Base-by-base conservation (phyloP, 2,797 vertebrate species). In the Rousettus madagascariensis region DNA sequence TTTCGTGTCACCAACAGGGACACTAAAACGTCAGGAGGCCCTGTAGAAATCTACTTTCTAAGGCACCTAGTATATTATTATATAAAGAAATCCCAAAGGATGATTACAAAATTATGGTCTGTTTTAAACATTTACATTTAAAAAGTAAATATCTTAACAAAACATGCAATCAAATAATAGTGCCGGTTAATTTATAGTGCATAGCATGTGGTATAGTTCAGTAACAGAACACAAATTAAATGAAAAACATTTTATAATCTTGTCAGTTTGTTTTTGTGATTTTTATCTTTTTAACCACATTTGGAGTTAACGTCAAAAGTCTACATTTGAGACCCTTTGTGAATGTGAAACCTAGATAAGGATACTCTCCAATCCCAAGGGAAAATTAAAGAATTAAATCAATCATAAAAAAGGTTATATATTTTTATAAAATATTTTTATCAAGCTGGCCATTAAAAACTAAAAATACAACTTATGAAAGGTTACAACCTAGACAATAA, bases 61-160 rank as follows among this genome's bases (percentile, higher is more conserved):
- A 86, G 51, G 30, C 16, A 49, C 2, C 9, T 33, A 33, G 26
- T 36, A 15, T 1, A 17, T 46, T 74, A 74, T 72, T 71, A 71
- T 26, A 38, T 4, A 65, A 26, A 92, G 20, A 66, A 92, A 71
- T 19, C 5, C 6, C 68, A 66, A 78, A 74, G 53, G 16, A 78
- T 6, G 49, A 4, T 20, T 75, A 33, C 5, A 91, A 94, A 84
- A 65, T 53, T 38, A 51, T 43, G 15, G 16, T 28, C 13, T 89
- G 4, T 36, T 88, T 92, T 28, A 79, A 88, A 79, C 8, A 46
- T 28, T 92, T 55, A 30, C 19, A 63, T 71, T 94, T 94, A 43
- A 49, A 59, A 89, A 80, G 33, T 77, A 86, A 46, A 55, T 90
- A 69, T 90, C 16, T 80, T 82, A 78, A 82, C 55, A 85, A 92